Conservation (phyloP, 2,888 invertebrate species). For the Calameuta pallipes region DNA sequence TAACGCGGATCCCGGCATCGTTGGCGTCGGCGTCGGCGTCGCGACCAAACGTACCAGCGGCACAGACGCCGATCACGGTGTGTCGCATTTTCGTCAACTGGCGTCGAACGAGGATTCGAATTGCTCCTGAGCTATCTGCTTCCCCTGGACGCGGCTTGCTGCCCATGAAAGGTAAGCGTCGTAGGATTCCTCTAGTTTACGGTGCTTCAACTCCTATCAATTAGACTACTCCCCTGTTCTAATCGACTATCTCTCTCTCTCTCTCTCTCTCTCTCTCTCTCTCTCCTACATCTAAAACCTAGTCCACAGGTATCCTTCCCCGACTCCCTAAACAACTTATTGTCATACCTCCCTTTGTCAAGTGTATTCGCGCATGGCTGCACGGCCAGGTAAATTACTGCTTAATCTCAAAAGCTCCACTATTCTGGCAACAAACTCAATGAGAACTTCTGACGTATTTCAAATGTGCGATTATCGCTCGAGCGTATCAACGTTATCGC, state of each 20-base stretch:
- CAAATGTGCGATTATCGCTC: neutral
- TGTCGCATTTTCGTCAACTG: neutral
- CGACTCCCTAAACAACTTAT: neutral
- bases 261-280: neutral
- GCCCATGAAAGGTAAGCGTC: neutral
- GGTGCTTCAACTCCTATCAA: neutral
- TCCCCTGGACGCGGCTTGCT: neutral
- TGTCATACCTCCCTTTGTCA: neutral
- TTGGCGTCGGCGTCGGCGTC: conserved; percentile 6
- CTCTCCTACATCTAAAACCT: neutral
- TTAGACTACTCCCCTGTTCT: neutral
- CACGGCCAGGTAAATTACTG: neutral
- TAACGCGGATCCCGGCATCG: neutral
- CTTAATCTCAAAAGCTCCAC: neutral
- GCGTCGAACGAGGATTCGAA: neutral
- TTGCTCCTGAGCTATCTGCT: neutral
- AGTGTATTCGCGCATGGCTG: neutral
- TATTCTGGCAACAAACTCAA: neutral
- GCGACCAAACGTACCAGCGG: conserved; percentile 6
- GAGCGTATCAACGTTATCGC: neutral
- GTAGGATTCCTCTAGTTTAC: neutral
- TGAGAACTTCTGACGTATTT: neutral
- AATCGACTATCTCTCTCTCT: neutral
- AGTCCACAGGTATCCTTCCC: neutral
- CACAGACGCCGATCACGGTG: neutral